Conservation (phyloP, 2,797 vertebrate genomes). For the Xenopus petersii region DNA sequence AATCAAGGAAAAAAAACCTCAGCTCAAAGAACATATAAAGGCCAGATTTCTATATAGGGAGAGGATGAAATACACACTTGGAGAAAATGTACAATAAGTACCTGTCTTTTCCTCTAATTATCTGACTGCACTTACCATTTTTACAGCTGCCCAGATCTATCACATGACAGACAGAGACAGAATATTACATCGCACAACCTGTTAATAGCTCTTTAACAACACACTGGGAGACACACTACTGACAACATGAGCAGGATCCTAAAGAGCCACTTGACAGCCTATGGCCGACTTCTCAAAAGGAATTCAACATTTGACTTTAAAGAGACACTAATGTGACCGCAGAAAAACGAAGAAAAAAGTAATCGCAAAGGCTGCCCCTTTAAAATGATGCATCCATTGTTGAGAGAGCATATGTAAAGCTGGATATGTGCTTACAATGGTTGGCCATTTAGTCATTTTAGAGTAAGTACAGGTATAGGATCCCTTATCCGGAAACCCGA, state of each 20-base stretch:
- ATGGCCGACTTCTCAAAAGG: not conserved
- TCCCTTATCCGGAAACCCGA: too few species aligned
- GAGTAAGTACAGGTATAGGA: too few species aligned
- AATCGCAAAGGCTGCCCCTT: too few species aligned
- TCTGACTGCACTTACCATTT: conserved; percentile 60
- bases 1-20: conserved; percentile 66
- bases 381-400: too few species aligned
- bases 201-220: conserved; percentile 43
- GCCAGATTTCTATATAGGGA: conserved; percentile 83
- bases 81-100: conserved; percentile 57
- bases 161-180: conserved; percentile 60
- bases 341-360: too few species aligned
- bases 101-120: conserved; percentile 57
- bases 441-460: too few species aligned
- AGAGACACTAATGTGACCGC: too few species aligned
- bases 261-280: not conserved
- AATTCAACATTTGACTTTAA: too few species aligned
- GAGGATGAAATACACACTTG: conserved; percentile 46
- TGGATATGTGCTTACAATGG: too few species aligned
- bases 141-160: conserved; percentile 69
- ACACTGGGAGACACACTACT: conserved; percentile 21
- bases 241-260: conserved; percentile 18
- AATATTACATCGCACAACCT: conserved; percentile 53
- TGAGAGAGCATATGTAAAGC: too few species aligned
- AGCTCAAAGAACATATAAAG: conserved; percentile 82